Percentiles rank a stretch among this genome's conserved stretches.
Evolutionary conservation across 2,797 vertebrate species (phyloP).

Genomic region (Poeciliopsis presidionis): DNA sequence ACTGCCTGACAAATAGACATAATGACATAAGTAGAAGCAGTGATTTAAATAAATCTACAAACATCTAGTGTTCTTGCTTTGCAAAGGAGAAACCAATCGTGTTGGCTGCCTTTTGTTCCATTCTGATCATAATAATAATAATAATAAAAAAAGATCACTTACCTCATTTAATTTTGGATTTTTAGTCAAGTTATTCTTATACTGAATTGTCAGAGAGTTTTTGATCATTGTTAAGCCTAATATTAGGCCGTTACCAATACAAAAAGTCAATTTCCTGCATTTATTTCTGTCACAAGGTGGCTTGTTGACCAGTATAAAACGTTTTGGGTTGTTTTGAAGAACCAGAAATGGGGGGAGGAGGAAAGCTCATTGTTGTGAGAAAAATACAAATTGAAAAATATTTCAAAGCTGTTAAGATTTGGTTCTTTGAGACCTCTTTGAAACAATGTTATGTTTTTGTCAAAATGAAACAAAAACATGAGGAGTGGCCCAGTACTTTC

Average conservation of each 20-base stretch:
- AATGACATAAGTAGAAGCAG: neutral
- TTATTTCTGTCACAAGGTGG: neutral
- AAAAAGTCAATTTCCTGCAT: too few relatives aligned
- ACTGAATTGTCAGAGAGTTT: neutral
- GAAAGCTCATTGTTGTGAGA: neutral
- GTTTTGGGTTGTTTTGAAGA: neutral
- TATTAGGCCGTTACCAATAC: neutral
- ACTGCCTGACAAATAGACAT: neutral
- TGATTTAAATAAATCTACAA: neutral
- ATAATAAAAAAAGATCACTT: neutral
- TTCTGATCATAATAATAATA: neutral
- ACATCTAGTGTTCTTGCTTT: neutral
- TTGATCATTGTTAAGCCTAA: neutral
- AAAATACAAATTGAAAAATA: neutral
- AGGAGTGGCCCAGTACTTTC: neutral
- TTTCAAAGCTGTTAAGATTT: neutral
- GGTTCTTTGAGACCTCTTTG: neutral
- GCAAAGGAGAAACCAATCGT: neutral
- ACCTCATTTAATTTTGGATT: neutral
- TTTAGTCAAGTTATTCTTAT: neutral
- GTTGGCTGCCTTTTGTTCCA: neutral
- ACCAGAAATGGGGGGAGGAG: neutral
- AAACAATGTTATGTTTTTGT: neutral
- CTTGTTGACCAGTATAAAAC: neutral
- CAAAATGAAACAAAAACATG: neutral